Conservation (phyloP, 2,888 invertebrate species). For the Melikaiella ostensackeni region DNA sequence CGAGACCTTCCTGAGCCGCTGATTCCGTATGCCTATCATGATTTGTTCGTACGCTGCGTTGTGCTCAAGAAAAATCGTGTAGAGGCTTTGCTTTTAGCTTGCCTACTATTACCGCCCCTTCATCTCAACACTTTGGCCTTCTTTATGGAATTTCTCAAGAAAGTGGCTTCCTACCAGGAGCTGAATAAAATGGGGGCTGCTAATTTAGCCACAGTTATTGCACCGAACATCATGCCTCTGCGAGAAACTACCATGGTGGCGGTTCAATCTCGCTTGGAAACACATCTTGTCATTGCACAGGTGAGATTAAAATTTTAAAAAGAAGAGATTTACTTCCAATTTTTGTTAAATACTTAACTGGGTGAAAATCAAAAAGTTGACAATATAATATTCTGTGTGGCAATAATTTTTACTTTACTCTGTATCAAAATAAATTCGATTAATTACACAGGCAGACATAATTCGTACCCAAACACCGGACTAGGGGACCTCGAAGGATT, state of each 20-base stretch:
- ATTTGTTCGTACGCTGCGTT: constrained; percentile 85
- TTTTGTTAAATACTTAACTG: not conserved
- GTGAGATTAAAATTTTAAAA: constrained; percentile 71
- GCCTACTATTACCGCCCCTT: constrained; percentile 85
- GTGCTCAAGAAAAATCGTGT: constrained; percentile 81
- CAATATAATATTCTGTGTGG: too few species aligned
- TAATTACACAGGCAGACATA: too few species aligned
- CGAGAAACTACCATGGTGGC: constrained; percentile 80
- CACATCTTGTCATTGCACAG: constrained; percentile 85
- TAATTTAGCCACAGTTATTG: constrained; percentile 91
- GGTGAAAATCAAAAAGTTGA: too few species aligned
- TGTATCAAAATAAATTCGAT: too few species aligned
- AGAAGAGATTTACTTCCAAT: not conserved
- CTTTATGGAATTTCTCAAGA: constrained; percentile 88
- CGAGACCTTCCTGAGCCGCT: constrained; percentile 91
- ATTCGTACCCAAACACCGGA: too few species aligned
- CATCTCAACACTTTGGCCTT: constrained; percentile 89
- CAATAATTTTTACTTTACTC: too few species aligned
- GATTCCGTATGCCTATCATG: constrained; percentile 86
- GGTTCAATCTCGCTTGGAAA: constrained; percentile 82
- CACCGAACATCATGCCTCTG: constrained; percentile 91
- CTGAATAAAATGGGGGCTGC: constrained; percentile 90
- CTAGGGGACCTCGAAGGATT: too few species aligned
- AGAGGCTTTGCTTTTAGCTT: constrained; percentile 83
- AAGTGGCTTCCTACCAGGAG: constrained; percentile 83